phyloP scores from a whole-genome alignment of 2,888 invertebrate genomes.

The Andrena flavipes region DNA sequence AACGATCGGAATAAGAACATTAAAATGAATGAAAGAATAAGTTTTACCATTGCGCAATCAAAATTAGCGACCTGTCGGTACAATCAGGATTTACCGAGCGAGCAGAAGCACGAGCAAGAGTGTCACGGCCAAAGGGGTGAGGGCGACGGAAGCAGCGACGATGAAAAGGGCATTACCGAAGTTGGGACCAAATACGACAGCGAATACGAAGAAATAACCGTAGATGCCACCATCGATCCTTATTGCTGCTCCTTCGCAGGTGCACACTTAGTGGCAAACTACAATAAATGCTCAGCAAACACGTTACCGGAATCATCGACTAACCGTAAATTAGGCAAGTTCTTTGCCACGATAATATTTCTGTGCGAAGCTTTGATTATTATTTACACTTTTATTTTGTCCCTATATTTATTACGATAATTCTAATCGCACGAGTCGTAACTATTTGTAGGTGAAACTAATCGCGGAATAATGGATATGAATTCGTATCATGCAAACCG shows the following conservation, averaged over 20 bases:
- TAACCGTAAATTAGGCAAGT: conserved; percentile 7
- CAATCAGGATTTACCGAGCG: conserved; percentile 69
- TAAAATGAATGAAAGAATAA: conserved; percentile 33
- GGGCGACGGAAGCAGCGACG: conserved; percentile 13
- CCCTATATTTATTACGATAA: no score
- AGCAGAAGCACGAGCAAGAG: conserved; percentile 30
- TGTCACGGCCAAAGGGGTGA: conserved; percentile 27
- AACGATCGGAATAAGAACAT: conserved; percentile 4
- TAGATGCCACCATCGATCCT: background rate
- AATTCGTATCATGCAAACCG: background rate
- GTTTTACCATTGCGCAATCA: conserved; percentile 70
- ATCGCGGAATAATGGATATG: background rate
- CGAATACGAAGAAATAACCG: conserved; percentile 28
- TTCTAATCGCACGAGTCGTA: no score
- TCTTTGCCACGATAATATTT: background rate
- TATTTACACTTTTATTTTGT: background rate
- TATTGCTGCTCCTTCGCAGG: background rate
- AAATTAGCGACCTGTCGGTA: conserved; percentile 74
- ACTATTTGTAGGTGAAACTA: conserved; percentile 7
- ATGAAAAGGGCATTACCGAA: conserved; percentile 12
- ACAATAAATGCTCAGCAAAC: background rate
- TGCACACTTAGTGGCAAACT: background rate
- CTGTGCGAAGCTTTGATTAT: background rate
- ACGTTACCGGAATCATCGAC: background rate
- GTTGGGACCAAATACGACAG: conserved; percentile 14